These are phyloP conservation scores for Dichetophora obliterata DNA, from an alignment of 2,888 invertebrate species.

Conservation along the genomic window DNA sequence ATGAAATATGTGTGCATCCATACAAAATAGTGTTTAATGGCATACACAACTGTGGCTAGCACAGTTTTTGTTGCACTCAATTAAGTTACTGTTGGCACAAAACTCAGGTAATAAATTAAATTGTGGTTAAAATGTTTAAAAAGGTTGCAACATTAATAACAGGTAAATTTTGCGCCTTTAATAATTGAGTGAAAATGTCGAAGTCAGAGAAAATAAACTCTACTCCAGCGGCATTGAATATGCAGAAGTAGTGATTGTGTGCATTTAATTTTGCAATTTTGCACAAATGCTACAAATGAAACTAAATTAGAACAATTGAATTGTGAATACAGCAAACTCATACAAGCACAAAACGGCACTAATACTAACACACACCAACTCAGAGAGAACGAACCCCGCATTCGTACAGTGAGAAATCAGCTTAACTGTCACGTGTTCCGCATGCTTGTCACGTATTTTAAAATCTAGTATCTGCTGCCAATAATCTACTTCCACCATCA, in stretches of 20 bases:
- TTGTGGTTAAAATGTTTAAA: not conserved
- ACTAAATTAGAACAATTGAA: constrained; percentile 30
- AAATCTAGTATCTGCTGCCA: constrained; percentile 53
- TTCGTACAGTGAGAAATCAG: not conserved
- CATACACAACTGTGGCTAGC: not conserved
- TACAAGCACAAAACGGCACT: not conserved
- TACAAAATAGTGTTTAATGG: not conserved
- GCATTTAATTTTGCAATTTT: not conserved
- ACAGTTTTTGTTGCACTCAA: not conserved
- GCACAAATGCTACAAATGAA: constrained; percentile 7
- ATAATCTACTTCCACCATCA: constrained; percentile 6
- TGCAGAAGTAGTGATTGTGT: not conserved
- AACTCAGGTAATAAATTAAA: no score
- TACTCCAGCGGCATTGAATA: no score
- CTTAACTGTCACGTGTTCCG: constrained; percentile 43
- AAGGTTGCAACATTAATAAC: constrained; percentile 7
- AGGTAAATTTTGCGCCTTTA: not conserved
- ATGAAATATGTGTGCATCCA: not conserved
- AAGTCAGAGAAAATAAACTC: no score
- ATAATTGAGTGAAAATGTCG: not conserved
- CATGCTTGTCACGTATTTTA: constrained; percentile 62
- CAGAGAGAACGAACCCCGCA: no score
- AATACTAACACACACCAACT: not conserved
- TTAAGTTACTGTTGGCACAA: constrained; percentile 1
- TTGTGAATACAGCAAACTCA: not conserved